Evolutionary conservation across 2,113 vertebrate genomes (phyloP).

Genomic region (Mirza zaza): DNA sequence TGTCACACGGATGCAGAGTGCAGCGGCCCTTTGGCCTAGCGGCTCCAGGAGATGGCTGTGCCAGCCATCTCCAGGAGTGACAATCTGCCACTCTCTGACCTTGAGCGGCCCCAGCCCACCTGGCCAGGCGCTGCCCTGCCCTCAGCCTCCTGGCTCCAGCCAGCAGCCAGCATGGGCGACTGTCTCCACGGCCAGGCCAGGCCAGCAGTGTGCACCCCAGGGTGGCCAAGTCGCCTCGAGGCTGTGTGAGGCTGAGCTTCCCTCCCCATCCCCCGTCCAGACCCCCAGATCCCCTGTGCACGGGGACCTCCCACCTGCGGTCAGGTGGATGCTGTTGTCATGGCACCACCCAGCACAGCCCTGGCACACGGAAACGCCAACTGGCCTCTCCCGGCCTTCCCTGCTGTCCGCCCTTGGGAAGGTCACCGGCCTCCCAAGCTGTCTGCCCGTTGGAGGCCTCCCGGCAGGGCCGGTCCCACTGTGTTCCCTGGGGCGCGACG

Average conservation of each 20-base stretch:
- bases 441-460: not conserved
- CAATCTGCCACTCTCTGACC: not conserved
- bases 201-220: not conserved
- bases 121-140: not conserved
- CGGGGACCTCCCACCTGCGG: not conserved
- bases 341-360: fast-evolving
- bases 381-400: not conserved
- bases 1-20: not conserved
- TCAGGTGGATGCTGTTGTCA: not conserved
- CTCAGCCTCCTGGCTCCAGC: not conserved
- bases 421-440: not conserved
- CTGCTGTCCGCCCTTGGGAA: not conserved
- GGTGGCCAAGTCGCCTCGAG: not conserved
- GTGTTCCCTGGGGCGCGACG: not conserved
- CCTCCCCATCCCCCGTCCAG: too few species aligned
- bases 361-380: fast-evolving
- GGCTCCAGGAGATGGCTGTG: not conserved
- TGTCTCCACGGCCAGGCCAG: not conserved
- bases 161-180: too few species aligned
- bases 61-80: too few species aligned
- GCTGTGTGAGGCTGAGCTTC: not conserved
- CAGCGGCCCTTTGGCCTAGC: not conserved
- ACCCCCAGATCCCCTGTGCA: not conserved
- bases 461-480: fast-evolving
- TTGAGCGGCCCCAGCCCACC: not conserved